These are phyloP conservation scores for Drosophila ustulata DNA, from an alignment of 2,888 invertebrate genomes.

Conservation along the genomic window DNA sequence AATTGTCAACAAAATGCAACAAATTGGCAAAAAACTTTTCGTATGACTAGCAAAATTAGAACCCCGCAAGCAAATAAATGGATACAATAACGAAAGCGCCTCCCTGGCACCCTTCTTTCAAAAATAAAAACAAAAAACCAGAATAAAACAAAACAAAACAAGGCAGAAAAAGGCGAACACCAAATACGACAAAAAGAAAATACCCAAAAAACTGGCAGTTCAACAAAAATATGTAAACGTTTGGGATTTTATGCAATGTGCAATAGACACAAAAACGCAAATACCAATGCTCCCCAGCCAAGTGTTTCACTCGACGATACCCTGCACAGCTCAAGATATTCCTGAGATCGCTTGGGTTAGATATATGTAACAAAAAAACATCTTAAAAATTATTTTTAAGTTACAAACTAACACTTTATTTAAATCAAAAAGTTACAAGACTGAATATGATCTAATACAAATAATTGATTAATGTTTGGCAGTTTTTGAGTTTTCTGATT, in stretches of 20 bases:
- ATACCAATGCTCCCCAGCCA: neutral
- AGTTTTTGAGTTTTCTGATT: too few species aligned
- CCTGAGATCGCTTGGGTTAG: too few species aligned
- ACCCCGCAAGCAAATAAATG: slow-evolving; percentile 65
- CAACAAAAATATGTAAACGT: slow-evolving; percentile 65
- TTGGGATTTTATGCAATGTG: slow-evolving; percentile 63
- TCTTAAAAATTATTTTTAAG: too few species aligned
- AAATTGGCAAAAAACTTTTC: slow-evolving; percentile 70
- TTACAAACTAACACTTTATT: too few species aligned
- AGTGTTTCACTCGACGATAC: neutral
- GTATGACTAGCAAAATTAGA: slow-evolving; percentile 69
- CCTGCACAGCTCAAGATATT: neutral
- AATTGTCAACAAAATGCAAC: slow-evolving; percentile 72
- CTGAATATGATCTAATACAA: too few species aligned
- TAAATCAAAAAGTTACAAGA: too few species aligned
- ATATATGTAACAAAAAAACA: too few species aligned
- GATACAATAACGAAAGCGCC: slow-evolving; percentile 36
- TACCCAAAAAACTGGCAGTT: slow-evolving; percentile 35
- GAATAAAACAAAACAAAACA: slow-evolving; percentile 19
- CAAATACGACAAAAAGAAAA: slow-evolving; percentile 11
- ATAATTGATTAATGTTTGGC: too few species aligned
- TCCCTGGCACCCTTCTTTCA: neutral
- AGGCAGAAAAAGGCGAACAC: slow-evolving; percentile 25
- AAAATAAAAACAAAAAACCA: slow-evolving; percentile 12
- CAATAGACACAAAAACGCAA: slow-evolving; percentile 46